Evolutionary conservation across 92 coral and sea anemone genomes (phyloP).

Genomic region (Parazoanthus swiftii): DNA sequence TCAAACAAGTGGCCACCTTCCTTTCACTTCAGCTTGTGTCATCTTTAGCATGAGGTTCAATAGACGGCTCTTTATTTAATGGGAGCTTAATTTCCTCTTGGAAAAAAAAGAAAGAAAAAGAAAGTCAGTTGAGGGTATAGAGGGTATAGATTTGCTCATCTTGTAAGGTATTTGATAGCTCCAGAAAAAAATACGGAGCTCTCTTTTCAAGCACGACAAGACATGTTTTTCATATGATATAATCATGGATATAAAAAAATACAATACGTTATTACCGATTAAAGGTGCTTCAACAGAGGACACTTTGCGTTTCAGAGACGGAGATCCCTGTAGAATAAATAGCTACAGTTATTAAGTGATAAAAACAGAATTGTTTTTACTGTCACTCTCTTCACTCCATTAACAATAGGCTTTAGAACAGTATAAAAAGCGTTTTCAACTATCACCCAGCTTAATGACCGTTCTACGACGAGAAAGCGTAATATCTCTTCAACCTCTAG

Average conservation of each 20-base stretch:
- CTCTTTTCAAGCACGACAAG: background rate
- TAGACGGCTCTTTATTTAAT: background rate
- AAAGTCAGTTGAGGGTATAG: background rate
- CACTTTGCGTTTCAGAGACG: background rate
- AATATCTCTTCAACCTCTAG: too few species aligned
- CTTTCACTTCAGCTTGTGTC: background rate
- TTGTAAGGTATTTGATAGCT: background rate
- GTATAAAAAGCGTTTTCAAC: too few species aligned
- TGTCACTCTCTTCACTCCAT: background rate
- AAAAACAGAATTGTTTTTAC: background rate
- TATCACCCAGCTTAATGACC: too few species aligned
- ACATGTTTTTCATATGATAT: background rate
- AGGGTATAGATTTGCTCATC: background rate
- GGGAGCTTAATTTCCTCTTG: background rate
- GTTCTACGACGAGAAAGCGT: too few species aligned
- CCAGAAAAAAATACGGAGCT: too few species aligned
- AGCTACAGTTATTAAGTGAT: background rate
- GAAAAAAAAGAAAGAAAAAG: background rate
- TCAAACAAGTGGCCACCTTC: background rate
- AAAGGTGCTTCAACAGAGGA: conserved; percentile 5
- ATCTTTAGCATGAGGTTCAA: background rate
- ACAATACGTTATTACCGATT: background rate
- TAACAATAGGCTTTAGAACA: too few species aligned
- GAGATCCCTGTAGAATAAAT: background rate
- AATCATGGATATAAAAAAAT: background rate